Evolutionary conservation across 2,113 vertebrate genomes (phyloP).

Genomic region (Dermatemys mawii): DNA sequence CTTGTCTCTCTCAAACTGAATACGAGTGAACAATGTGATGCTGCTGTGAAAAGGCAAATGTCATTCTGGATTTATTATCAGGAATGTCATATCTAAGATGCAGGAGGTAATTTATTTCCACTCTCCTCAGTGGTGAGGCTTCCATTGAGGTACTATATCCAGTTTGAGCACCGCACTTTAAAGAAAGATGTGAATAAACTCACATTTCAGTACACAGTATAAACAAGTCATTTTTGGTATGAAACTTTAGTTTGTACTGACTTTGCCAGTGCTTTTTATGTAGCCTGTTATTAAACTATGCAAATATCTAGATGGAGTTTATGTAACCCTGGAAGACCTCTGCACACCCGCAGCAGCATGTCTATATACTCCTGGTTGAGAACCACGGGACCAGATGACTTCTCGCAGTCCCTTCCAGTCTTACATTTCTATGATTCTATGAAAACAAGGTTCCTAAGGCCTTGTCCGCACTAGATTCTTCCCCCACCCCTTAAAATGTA

Average conservation of each 20-base stretch:
- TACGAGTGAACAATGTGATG: not conserved
- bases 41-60: not conserved
- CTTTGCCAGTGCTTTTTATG: too few species aligned
- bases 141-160: not conserved
- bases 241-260: too few species aligned
- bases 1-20: not conserved
- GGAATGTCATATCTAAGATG: not conserved
- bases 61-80: not conserved
- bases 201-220: too few species aligned
- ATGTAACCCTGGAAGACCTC: too few species aligned
- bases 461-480: not conserved
- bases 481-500: not conserved
- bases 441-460: not conserved
- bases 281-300: too few species aligned
- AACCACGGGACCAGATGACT: not conserved
- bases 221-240: too few species aligned
- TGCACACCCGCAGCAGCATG: too few species aligned
- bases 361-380: too few species aligned
- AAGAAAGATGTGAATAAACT: not conserved
- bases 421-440: not conserved
- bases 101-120: not conserved
- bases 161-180: not conserved
- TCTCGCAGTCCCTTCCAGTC: not conserved
- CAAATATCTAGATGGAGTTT: too few species aligned
- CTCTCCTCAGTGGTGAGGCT: not conserved